These are phyloP conservation scores for Ptychochromis oligacanthus DNA, from an alignment of 2,113 vertebrate species.

Conservation along the genomic window DNA sequence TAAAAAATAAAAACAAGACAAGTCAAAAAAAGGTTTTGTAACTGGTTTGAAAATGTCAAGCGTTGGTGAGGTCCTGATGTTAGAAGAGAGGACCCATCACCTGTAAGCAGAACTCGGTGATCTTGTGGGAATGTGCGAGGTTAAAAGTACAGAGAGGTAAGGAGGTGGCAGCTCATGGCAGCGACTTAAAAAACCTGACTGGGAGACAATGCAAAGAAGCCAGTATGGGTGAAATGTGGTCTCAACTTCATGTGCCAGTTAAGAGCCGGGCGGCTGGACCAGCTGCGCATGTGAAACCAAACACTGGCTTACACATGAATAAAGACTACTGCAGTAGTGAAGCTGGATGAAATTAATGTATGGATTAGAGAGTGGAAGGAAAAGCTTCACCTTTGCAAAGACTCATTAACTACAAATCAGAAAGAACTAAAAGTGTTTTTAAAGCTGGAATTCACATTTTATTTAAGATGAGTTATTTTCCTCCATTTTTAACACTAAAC, in stretches of 20 bases:
- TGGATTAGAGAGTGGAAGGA: not conserved
- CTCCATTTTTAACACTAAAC: no score
- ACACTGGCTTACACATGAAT: not conserved
- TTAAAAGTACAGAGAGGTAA: no score
- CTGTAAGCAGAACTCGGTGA: no score
- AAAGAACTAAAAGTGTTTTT: not conserved
- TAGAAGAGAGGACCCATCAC: no score
- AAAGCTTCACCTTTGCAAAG: not conserved
- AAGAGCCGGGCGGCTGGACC: not conserved
- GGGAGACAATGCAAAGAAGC: not conserved
- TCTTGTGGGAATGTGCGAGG: no score
- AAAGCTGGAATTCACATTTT: not conserved
- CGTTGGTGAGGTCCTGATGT: no score
- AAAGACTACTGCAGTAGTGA: not conserved
- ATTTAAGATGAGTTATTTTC: not conserved
- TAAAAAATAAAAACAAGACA: no score
- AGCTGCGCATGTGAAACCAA: not conserved
- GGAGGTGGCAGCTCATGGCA: not conserved
- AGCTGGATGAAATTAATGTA: conserved; percentile 2
- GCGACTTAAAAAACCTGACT: not conserved
- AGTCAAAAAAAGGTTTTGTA: no score
- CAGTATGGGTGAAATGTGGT: no score
- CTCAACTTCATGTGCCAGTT: no score
- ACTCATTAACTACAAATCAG: not conserved
- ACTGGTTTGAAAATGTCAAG: no score